Evolutionary conservation across 2,888 invertebrate species (phyloP).

Genomic region (Chrysolina americana): DNA sequence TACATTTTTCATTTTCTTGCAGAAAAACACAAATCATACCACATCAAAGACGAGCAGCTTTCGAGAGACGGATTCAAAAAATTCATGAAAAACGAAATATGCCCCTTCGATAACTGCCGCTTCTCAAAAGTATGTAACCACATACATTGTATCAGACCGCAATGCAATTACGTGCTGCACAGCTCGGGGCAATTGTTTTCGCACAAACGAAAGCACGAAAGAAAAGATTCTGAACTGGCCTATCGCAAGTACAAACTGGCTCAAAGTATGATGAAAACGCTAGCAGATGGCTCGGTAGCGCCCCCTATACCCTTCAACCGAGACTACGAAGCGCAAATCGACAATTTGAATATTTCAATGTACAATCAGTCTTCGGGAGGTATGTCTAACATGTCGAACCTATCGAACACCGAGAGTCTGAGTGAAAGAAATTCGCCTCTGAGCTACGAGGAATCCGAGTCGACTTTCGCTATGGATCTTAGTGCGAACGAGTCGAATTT

Average conservation of each 20-base stretch:
- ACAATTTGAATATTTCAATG: conserved; percentile 64
- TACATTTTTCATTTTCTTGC: conserved; percentile 60
- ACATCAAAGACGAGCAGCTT: conserved; percentile 96
- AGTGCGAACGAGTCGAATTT: conserved; percentile 66
- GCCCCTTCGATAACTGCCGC: conserved; percentile 91
- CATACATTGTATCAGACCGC: conserved; percentile 96
- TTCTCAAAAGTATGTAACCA: conserved; percentile 97
- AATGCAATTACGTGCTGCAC: conserved; percentile 96
- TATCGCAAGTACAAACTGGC: conserved; percentile 82
- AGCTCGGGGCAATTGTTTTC: conserved; percentile 97
- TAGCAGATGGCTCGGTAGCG: conserved; percentile 73
- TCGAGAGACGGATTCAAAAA: conserved; percentile 98
- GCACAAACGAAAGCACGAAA: conserved; percentile 97
- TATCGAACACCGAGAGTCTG: conserved; percentile 70
- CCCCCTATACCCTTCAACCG: conserved; percentile 63
- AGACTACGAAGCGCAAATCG: conserved; percentile 70
- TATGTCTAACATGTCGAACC: conserved; percentile 60
- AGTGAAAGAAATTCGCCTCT: conserved; percentile 73
- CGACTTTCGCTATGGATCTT: conserved; percentile 67
- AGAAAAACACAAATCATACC: conserved; percentile 99
- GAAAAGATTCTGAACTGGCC: conserved; percentile 91
- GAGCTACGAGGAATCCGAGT: conserved; percentile 68
- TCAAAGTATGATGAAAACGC: conserved; percentile 74
- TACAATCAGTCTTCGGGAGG: conserved; percentile 61
- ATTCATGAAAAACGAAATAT: conserved; percentile 97